phyloP scores from a whole-genome alignment of 1,140 invertebrate genomes.

The Drosophila nebulosa region DNA sequence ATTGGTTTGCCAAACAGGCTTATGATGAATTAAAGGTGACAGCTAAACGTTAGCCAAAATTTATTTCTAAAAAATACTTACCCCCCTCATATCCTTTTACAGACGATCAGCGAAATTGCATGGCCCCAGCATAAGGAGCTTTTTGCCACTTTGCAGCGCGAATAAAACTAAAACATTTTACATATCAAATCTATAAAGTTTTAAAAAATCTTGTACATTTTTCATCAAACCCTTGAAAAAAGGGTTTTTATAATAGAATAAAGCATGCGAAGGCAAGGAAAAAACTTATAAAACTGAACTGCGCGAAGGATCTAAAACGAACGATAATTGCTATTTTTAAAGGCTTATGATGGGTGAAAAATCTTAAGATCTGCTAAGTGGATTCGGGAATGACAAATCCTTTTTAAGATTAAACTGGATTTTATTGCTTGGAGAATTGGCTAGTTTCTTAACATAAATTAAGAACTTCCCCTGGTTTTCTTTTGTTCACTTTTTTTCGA shows the following conservation, averaged over 20 bases:
- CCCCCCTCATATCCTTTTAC: constrained; percentile 17
- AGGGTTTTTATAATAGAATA: neutral
- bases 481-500: neutral
- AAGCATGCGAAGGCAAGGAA: neutral
- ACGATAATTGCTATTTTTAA: neutral
- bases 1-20: constrained; percentile 60
- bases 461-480: neutral
- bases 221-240: neutral
- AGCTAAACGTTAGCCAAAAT: neutral
- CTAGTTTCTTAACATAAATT: too few species aligned
- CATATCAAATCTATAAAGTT: neutral
- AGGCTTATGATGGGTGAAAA: neutral
- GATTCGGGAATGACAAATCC: too few species aligned
- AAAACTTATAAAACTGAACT: neutral
- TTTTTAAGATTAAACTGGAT: too few species aligned
- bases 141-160: constrained; percentile 9
- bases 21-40: constrained; percentile 53
- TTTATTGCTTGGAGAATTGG: too few species aligned
- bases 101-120: constrained; percentile 41
- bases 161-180: neutral
- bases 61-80: constrained; percentile 46
- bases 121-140: constrained; percentile 32
- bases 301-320: neutral
- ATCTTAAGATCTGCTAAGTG: too few species aligned
- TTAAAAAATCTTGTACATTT: neutral